A percentile compares a stretch with the other conserved stretches of the same genome.
phyloP scores from a whole-genome alignment of 1,140 invertebrate species.

The Aphis craccivora region DNA sequence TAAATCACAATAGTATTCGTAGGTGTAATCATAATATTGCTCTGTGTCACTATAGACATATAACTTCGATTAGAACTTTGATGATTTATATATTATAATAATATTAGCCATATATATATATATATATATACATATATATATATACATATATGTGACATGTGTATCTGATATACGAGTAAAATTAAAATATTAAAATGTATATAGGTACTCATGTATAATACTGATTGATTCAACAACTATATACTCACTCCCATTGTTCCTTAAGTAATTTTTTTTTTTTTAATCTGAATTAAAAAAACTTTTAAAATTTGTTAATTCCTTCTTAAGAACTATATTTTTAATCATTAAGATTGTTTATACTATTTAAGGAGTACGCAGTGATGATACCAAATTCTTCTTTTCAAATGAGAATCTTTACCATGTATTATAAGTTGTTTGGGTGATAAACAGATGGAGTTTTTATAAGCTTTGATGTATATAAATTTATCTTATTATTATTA shows the following conservation, averaged over 20 bases:
- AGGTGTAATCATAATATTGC: not conserved
- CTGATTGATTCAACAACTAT: not conserved
- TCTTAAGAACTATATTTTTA: too few species aligned
- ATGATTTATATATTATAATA: not conserved
- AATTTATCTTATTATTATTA: too few species aligned
- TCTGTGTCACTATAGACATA: not conserved
- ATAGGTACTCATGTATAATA: not conserved
- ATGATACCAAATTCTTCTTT: too few species aligned
- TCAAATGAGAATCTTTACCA: too few species aligned
- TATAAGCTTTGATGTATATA: too few species aligned
- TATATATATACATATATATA: too few species aligned
- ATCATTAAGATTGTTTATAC: too few species aligned
- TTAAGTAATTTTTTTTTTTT: not conserved
- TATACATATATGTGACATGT: too few species aligned
- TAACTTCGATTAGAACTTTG: not conserved
- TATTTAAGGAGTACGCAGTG: too few species aligned
- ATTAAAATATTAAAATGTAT: not conserved
- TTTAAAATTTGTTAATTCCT: not conserved
- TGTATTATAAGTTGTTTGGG: too few species aligned
- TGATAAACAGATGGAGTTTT: too few species aligned
- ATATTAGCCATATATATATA: too few species aligned
- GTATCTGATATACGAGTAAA: not conserved
- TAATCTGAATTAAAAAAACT: not conserved
- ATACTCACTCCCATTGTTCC: not conserved
- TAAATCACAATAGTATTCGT: not conserved